Evolutionary conservation across 37 sponge, comb jelly and placozoan genomes (phyloP).

Genomic region (Hormiphora californensis): DNA sequence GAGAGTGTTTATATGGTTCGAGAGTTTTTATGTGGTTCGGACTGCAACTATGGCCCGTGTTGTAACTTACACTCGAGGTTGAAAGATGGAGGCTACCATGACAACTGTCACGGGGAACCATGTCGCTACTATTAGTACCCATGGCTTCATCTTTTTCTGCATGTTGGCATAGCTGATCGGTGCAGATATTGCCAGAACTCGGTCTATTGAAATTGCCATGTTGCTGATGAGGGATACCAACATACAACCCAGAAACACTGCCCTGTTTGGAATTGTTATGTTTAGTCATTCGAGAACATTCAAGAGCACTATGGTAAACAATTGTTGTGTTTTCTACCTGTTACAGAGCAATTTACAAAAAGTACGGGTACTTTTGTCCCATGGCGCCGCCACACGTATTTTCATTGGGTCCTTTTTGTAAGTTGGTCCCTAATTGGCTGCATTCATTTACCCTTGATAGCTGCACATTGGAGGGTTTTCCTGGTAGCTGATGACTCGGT

Average conservation of each 20-base stretch:
- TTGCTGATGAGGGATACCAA: slow-evolving; percentile 20
- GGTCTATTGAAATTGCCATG: background rate
- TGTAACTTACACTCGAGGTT: too few species aligned
- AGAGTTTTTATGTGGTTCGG: too few species aligned
- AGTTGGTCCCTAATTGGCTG: too few species aligned
- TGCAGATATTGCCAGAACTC: background rate
- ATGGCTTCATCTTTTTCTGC: background rate
- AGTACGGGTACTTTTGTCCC: background rate
- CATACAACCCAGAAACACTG: background rate
- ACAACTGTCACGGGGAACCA: background rate
- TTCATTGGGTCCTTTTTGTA: too few species aligned
- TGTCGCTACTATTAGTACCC: background rate
- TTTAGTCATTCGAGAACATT: background rate
- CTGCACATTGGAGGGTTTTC: background rate
- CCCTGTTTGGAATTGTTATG: background rate
- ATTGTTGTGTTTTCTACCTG: background rate
- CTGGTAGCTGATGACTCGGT: background rate
- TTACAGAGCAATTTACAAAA: background rate
- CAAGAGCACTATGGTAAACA: background rate
- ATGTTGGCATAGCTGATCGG: slow-evolving; percentile 10
- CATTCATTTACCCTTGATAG: background rate
- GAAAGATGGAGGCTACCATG: background rate
- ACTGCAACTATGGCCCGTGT: too few species aligned
- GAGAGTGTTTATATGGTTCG: too few species aligned
- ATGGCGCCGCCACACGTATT: background rate